These are phyloP conservation scores for Entelurus aequoreus DNA, from an alignment of 2,113 vertebrate genomes.

Conservation along the genomic window DNA sequence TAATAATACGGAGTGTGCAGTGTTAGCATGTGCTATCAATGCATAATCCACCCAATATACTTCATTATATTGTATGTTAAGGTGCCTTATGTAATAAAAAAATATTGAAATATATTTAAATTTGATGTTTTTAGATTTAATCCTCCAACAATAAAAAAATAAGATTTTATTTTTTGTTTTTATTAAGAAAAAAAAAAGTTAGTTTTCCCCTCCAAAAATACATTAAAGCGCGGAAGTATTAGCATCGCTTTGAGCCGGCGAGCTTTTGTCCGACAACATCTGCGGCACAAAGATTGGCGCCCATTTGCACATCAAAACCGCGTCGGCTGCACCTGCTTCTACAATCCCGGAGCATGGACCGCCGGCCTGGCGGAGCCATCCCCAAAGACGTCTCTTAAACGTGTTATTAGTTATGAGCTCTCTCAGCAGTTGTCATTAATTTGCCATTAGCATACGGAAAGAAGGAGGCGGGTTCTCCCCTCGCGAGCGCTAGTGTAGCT, in stretches of 20 bases:
- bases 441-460: conserved; percentile 19
- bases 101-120: too few relatives aligned
- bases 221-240: conserved; percentile 55
- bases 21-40: too few relatives aligned
- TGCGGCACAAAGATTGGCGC: conserved; percentile 55
- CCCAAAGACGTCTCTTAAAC: conserved; percentile 11
- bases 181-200: too few relatives aligned
- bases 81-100: too few relatives aligned
- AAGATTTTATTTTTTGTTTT: too few relatives aligned
- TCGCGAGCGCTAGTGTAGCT: conserved; percentile 18
- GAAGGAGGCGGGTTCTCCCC: conserved; percentile 26
- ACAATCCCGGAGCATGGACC: conserved; percentile 11
- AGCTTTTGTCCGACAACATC: conserved; percentile 64
- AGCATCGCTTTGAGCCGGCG: conserved; percentile 69
- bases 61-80: too few relatives aligned
- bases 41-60: too few relatives aligned
- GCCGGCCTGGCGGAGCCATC: conserved; percentile 20
- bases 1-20: too few relatives aligned
- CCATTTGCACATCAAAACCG: conserved; percentile 67
- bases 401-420: conserved; percentile 17
- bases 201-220: too few relatives aligned
- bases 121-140: too few relatives aligned
- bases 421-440: conserved; percentile 38
- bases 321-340: conserved; percentile 40
- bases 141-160: too few relatives aligned